Evolutionary conservation across 2,797 vertebrate species (phyloP).

Genomic region (Streptopelia turtur): DNA sequence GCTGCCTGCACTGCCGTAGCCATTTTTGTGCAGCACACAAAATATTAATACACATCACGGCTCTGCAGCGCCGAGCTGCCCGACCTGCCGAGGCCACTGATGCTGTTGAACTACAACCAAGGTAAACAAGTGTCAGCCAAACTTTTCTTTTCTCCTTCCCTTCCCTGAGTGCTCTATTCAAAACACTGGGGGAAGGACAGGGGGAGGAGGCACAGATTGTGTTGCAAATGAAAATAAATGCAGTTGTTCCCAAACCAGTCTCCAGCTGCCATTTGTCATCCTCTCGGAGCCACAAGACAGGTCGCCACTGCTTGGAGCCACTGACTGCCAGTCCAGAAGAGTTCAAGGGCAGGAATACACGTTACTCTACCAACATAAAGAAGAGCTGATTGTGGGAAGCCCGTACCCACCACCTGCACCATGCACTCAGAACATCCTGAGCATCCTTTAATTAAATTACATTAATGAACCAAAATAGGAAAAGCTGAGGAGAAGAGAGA

Average conservation of each 20-base stretch:
- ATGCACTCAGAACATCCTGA: not conserved
- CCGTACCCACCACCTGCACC: not conserved
- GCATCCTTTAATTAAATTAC: not conserved
- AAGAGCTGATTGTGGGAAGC: not conserved
- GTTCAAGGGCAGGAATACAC: conserved; percentile 19
- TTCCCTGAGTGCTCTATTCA: conserved; percentile 6
- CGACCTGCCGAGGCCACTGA: not conserved
- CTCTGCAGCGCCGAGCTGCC: not conserved
- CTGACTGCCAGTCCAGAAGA: not conserved
- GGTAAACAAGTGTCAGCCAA: conserved; percentile 36
- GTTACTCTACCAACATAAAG: not conserved
- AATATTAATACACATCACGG: not conserved
- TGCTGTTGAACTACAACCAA: conserved; percentile 21
- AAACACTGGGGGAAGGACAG: not conserved
- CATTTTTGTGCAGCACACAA: not conserved
- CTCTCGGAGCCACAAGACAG: not conserved
- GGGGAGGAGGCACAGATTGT: conserved; percentile 29
- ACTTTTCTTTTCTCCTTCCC: conserved; percentile 21
- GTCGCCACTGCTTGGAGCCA: not conserved
- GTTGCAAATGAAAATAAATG: conserved; percentile 50
- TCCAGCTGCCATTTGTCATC: conserved; percentile 43
- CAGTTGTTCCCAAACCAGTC: conserved; percentile 10
- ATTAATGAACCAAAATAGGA: not conserved
- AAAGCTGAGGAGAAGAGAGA: not conserved
- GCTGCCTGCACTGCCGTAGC: not conserved